Conservation (phyloP, 2,888 invertebrate genomes). For the Matsumyia berberina region DNA sequence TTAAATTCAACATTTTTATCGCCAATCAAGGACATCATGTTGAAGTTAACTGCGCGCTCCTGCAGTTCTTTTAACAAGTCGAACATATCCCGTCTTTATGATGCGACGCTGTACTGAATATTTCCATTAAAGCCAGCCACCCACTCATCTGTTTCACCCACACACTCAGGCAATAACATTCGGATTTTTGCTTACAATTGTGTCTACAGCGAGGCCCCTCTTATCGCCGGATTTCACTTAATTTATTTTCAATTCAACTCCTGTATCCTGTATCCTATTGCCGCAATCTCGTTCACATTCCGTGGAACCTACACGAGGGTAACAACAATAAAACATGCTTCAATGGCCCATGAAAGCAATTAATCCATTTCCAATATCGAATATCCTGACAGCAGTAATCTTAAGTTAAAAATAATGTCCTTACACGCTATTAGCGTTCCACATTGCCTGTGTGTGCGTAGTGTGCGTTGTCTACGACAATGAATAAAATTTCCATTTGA, state of each 20-base stretch:
- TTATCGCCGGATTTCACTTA: slow-evolving; percentile 64
- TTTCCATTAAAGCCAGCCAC: slow-evolving; percentile 45
- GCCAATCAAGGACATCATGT: slow-evolving; percentile 52
- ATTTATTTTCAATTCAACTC: slow-evolving; percentile 70
- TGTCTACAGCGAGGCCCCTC: background rate
- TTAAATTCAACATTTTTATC: slow-evolving; percentile 67
- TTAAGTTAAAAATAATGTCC: slow-evolving; percentile 74
- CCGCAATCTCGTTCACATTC: background rate
- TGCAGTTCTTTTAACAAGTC: slow-evolving; percentile 47
- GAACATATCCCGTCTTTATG: slow-evolving; percentile 46
- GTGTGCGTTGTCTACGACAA: slow-evolving; percentile 56
- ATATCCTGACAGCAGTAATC: slow-evolving; percentile 72
- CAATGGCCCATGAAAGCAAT: slow-evolving; percentile 76
- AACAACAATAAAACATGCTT: slow-evolving; percentile 64
- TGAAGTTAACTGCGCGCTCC: slow-evolving; percentile 57
- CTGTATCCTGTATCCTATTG: background rate
- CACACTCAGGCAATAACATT: slow-evolving; percentile 52
- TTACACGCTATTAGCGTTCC: slow-evolving; percentile 64
- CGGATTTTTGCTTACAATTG: slow-evolving; percentile 58
- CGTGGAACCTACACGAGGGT: background rate
- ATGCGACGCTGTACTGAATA: slow-evolving; percentile 48
- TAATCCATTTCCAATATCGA: slow-evolving; percentile 75
- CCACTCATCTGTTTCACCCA: background rate
- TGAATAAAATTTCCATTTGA: slow-evolving; percentile 72
- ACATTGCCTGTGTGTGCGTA: slow-evolving; percentile 7